These are phyloP conservation scores for Phalanger gymnotis DNA, from an alignment of 2,797 vertebrate species.

Conservation along the genomic window DNA sequence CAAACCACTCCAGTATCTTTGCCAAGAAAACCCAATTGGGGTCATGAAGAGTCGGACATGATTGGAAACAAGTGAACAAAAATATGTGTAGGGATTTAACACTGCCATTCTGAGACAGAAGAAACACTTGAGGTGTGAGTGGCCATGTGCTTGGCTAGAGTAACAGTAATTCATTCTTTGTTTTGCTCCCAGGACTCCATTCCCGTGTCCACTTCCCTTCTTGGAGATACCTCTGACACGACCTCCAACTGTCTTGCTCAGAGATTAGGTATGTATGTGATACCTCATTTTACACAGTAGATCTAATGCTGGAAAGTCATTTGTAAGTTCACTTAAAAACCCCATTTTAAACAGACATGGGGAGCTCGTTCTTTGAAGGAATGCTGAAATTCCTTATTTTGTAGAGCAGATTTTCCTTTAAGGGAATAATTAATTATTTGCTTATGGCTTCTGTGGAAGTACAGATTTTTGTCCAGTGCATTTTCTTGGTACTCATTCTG, in stretches of 20 bases:
- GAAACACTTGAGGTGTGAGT: not conserved
- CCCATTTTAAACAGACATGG: not conserved
- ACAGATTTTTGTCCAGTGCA: no score
- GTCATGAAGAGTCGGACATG: not conserved
- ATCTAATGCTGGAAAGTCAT: not conserved
- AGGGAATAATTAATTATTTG: not conserved
- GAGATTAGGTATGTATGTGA: conserved; percentile 88
- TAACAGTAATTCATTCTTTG: not conserved
- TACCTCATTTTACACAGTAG: not conserved
- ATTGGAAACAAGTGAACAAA: not conserved
- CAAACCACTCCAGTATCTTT: not conserved
- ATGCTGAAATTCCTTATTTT: not conserved
- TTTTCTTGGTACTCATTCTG: not conserved
- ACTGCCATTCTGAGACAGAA: not conserved
- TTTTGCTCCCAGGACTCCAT: conserved; percentile 89
- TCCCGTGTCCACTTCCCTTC: conserved; percentile 90
- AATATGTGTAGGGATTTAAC: not conserved
- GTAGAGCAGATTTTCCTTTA: not conserved
- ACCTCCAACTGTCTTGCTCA: conserved; percentile 89
- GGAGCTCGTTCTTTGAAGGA: not conserved
- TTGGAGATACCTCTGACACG: conserved; percentile 93
- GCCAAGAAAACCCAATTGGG: not conserved
- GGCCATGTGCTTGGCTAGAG: not conserved
- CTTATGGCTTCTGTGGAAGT: not conserved
- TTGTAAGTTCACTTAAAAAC: not conserved